Base-by-base conservation (phyloP, 1,140 invertebrate species). In the Papilio polyxenes region DNA sequence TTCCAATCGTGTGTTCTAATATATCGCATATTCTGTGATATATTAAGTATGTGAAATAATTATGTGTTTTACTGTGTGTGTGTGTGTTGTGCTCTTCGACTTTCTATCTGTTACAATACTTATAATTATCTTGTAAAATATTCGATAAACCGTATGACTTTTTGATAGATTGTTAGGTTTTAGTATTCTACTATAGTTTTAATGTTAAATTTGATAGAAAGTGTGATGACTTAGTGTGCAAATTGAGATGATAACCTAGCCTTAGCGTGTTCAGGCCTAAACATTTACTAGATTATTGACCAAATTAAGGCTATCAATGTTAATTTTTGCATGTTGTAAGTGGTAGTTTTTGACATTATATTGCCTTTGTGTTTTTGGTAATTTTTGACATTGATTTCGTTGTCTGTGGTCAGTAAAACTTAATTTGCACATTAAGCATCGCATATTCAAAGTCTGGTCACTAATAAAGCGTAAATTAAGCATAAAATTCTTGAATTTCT, bases 21-120 rank as follows among this genome's bases (percentile, higher is more conserved):
- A 80, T 83, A 82, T 85, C 83, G 44, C 83, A 81, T 83, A 72
- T 87, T 88, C 88, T 89, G 88, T 90, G 87, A 86, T 89, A 88
- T 88, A 74, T 82, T 82, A 85, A 82, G 56, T 59, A 59, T 81
- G 82, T 65, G 48, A 65, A 62, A 74, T 82, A 81, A 40, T 49
- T 20, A 59, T 62, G 37, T 62, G 40, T 78, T 75, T 9, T 56
- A 51, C 7, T 65, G 56, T 79, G 15, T 79, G 75, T 77, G 6
- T 59, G 53, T 79, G 59, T 80, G 59, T 69, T 80, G 78, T 69
- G 20, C 75, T 56, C 31, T 80, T 51, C 11, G 23, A 69, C 69
- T 51, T 81, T 76, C 59, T 81, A 72, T 72, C 15, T 72, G 11
- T 72, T 44, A 44, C 40, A 2, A 59, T n/a, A 59, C n/a, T 7